A percentile compares a stretch with the other conserved stretches of the same genome.
Conservation (phyloP, 92 coral and sea anemone species). For the Paragorgia papillata region DNA sequence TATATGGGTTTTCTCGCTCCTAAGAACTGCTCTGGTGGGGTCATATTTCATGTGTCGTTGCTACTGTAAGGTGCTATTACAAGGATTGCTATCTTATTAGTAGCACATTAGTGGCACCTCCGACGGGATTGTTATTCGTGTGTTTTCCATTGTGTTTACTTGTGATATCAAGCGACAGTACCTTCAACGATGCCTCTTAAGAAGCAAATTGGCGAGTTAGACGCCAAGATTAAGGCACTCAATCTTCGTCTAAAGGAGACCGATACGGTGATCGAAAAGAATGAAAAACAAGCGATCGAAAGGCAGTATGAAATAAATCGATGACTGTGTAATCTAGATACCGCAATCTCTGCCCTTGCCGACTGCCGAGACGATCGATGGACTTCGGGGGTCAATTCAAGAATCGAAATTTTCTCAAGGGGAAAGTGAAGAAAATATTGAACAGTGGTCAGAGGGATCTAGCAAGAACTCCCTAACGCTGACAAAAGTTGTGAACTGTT, state of each 20-base stretch:
- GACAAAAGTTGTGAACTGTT: background rate
- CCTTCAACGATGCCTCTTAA: slow-evolving; percentile 15
- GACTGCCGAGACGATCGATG: slow-evolving; percentile 23
- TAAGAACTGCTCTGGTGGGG: no score
- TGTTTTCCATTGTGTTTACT: no score
- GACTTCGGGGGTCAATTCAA: slow-evolving; percentile 23
- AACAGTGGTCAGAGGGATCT: slow-evolving; percentile 32
- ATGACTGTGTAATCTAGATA: no score
- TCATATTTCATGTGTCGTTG: no score
- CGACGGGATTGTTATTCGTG: no score
- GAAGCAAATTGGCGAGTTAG: slow-evolving; percentile 43
- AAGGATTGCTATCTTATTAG: no score
- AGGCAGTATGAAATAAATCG: no score
- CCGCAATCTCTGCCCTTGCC: slow-evolving; percentile 2
- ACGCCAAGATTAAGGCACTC: slow-evolving; percentile 39
- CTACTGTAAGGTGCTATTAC: no score
- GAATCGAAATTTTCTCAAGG: slow-evolving; percentile 27
- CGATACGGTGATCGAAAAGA: slow-evolving; percentile 2
- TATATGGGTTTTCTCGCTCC: no score
- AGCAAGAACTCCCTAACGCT: background rate
- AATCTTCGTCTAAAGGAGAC: slow-evolving; percentile 27
- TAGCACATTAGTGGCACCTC: slow-evolving; percentile 24
- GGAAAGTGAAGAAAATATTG: slow-evolving; percentile 22
- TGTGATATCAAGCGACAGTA: no score
- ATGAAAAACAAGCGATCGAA: slow-evolving; percentile 28